Conservation (phyloP, 1,140 invertebrate genomes). For the Drosophila asahinai region DNA sequence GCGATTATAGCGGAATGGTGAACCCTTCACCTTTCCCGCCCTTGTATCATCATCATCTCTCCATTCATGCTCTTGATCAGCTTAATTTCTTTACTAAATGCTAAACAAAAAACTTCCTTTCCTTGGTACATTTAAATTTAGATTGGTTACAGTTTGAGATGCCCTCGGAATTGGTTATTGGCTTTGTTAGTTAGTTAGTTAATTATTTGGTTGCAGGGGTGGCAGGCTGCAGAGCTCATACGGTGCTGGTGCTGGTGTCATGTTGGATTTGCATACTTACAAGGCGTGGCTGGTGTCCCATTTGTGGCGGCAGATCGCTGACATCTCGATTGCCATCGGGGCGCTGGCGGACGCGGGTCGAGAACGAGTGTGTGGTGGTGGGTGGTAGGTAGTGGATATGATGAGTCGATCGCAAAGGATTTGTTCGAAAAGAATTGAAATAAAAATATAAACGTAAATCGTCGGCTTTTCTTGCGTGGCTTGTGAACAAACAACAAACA, state of each 20-base stretch:
- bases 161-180: constrained; percentile 16
- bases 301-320: constrained; percentile 78
- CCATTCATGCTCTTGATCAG: not conserved
- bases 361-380: constrained; percentile 58
- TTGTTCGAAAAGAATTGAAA: constrained; percentile 68
- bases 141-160: constrained; percentile 2
- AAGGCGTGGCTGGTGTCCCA: constrained; percentile 77
- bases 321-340: constrained; percentile 81
- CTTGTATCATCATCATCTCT: not conserved
- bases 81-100: constrained; percentile 20
- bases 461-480: constrained; percentile 28
- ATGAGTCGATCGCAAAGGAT: constrained; percentile 78
- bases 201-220: constrained; percentile 10
- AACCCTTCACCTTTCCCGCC: not conserved
- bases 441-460: constrained; percentile 73
- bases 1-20: constrained; percentile 23
- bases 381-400: constrained; percentile 74
- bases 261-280: constrained; percentile 74
- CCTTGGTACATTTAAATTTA: constrained; percentile 48
- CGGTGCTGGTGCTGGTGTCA: constrained; percentile 63
- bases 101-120: constrained; percentile 10
- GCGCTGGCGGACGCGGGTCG: constrained; percentile 52
- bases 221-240: constrained; percentile 42
- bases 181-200: constrained; percentile 17
- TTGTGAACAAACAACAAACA: constrained; percentile 8